Percentiles rank a stretch among this genome's conserved stretches.
Evolutionary conservation across 2,113 vertebrate species (phyloP).

Genomic region (Channa argus): DNA sequence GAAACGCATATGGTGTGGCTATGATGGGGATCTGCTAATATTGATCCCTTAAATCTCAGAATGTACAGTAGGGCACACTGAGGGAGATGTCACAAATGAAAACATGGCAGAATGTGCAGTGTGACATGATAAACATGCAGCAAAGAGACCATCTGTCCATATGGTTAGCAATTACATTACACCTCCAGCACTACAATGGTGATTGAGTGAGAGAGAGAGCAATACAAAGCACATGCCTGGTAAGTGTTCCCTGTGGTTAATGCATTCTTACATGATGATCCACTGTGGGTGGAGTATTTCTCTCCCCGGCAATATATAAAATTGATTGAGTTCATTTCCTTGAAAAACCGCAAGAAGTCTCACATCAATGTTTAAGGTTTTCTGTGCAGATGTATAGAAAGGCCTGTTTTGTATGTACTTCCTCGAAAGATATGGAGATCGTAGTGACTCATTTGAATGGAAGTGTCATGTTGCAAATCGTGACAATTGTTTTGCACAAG

Average conservation of each 20-base stretch:
- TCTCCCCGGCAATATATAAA: background rate
- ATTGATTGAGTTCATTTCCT: background rate
- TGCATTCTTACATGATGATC: conserved; percentile 22
- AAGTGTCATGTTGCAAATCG: conserved; percentile 58
- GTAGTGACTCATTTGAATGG: conserved; percentile 40
- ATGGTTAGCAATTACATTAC: conserved; percentile 57
- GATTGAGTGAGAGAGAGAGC: conserved; percentile 34
- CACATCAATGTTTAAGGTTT: conserved; percentile 6
- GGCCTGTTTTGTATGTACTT: conserved; percentile 16
- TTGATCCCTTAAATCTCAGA: conserved; percentile 24
- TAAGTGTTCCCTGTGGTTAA: conserved; percentile 29
- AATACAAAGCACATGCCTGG: conserved; percentile 23
- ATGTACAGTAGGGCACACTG: conserved; percentile 7
- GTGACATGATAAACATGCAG: conserved; percentile 59
- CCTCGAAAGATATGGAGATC: conserved; percentile 22
- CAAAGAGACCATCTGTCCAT: conserved; percentile 63
- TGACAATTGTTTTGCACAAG: conserved; percentile 56
- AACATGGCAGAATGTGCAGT: conserved; percentile 44
- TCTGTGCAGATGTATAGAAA: conserved; percentile 10
- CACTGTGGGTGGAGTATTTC: background rate
- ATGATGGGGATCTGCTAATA: conserved; percentile 36
- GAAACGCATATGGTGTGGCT: background rate
- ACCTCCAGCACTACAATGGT: conserved; percentile 25
- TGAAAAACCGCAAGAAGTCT: background rate
- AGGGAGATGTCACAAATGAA: conserved; percentile 53